Percentiles rank a stretch among this genome's conserved stretches.
Evolutionary conservation across 2,113 vertebrate genomes (phyloP).

Genomic region (Hemicordylus capensis): DNA sequence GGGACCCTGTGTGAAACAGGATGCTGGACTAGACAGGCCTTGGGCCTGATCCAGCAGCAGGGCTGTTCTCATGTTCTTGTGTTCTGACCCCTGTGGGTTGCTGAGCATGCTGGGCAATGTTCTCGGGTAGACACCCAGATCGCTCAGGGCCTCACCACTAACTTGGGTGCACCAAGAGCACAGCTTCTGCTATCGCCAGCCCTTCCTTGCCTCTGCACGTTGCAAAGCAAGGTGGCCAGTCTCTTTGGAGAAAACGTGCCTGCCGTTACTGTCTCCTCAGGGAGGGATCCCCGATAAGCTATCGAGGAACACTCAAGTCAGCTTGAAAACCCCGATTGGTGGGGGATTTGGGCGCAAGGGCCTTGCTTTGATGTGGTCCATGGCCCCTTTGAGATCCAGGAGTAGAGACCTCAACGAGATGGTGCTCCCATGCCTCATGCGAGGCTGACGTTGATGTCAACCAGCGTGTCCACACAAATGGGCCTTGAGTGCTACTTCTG

Average conservation of each 20-base stretch:
- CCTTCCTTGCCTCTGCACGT: not conserved
- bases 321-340: not conserved
- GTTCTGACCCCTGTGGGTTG: not conserved
- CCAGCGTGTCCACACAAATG: not conserved
- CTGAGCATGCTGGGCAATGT: not conserved
- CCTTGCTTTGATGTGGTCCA: not conserved
- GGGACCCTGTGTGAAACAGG: too few species aligned
- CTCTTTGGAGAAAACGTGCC: not conserved
- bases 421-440: not conserved
- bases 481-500: not conserved
- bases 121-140: not conserved
- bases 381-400: not conserved
- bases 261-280: not conserved
- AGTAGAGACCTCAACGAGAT: not conserved
- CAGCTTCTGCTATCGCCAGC: not conserved
- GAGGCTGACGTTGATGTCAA: not conserved
- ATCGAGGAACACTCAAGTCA: not conserved
- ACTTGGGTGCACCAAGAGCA: not conserved
- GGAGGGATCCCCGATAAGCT: not conserved
- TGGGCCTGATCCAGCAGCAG: too few species aligned
- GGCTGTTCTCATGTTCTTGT: too few species aligned
- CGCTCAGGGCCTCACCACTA: not conserved
- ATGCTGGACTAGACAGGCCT: too few species aligned
- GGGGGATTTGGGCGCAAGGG: too few species aligned
- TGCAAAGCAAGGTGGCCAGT: too few species aligned